These are phyloP conservation scores for Lepus timidus DNA, from an alignment of 2,113 vertebrate species.

Conservation along the genomic window DNA sequence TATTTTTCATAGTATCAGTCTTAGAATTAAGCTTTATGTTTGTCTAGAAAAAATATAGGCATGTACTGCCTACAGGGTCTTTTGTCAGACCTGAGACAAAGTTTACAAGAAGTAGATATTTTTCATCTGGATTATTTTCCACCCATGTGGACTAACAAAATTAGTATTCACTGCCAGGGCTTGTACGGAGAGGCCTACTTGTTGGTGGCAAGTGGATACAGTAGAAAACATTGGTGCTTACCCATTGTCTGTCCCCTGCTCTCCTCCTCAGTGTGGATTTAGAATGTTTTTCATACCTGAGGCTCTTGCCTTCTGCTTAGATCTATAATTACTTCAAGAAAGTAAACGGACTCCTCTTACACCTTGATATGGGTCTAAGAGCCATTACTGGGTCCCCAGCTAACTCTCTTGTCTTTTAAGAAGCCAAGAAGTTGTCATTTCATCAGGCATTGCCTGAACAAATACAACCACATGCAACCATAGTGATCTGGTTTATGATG, in stretches of 20 bases:
- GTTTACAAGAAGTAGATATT: neutral
- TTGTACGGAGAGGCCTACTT: neutral
- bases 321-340: neutral
- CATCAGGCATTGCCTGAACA: neutral
- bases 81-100: neutral
- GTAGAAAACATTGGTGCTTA: neutral
- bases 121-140: neutral
- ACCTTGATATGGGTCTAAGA: neutral
- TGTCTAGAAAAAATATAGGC: neutral
- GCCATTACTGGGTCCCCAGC: neutral
- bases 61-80: neutral
- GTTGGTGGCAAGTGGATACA: neutral
- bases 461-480: neutral
- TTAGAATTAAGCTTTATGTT: neutral
- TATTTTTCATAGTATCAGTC: neutral
- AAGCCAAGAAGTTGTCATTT: neutral
- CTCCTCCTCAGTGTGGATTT: neutral
- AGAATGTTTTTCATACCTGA: neutral
- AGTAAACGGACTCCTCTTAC: neutral
- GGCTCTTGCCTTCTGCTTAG: neutral
- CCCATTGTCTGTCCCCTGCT: neutral
- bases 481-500: neutral
- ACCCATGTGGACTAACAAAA: neutral
- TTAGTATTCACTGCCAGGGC: neutral
- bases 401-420: neutral